These are phyloP conservation scores for Pterois miles DNA, from an alignment of 2,797 vertebrate species.

Conservation along the genomic window DNA sequence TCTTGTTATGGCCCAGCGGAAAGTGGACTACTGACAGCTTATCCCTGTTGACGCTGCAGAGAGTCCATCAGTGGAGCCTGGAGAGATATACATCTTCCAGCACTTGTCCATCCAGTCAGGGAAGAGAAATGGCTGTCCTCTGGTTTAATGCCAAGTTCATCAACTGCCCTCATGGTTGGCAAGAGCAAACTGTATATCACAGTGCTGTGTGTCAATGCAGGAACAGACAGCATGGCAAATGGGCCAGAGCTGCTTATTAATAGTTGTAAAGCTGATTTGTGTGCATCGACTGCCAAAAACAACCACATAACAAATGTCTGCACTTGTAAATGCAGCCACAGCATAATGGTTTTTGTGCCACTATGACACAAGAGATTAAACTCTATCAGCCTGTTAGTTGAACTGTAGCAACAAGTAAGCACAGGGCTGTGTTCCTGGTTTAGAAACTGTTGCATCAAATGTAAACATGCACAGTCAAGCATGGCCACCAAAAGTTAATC, in stretches of 20 bases:
- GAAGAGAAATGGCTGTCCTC: constrained; percentile 64
- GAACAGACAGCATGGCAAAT: constrained; percentile 60
- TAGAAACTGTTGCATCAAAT: constrained; percentile 53
- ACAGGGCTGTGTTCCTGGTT: constrained; percentile 26
- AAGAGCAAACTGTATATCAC: constrained; percentile 67
- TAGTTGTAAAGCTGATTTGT: constrained; percentile 74
- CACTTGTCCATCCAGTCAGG: constrained; percentile 67
- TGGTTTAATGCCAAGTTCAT: constrained; percentile 74
- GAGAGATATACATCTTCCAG: constrained; percentile 66
- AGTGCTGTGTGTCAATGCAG: constrained; percentile 44
- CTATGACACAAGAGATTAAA: constrained; percentile 69
- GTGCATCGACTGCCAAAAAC: constrained; percentile 62
- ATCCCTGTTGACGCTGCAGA: constrained; percentile 69
- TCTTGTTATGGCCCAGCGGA: constrained; percentile 56
- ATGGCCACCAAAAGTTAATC: constrained; percentile 44
- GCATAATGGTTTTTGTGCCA: constrained; percentile 56
- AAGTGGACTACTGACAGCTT: constrained; percentile 67
- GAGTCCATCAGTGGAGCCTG: constrained; percentile 55
- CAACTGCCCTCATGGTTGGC: constrained; percentile 63
- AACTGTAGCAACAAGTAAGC: constrained; percentile 72
- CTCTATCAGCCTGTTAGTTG: constrained; percentile 42
- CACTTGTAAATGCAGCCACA: constrained; percentile 59
- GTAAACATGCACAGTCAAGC: constrained; percentile 59
- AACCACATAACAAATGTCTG: constrained; percentile 66
- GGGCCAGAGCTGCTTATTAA: constrained; percentile 66